Base-by-base conservation (phyloP, 2,113 vertebrate species). In the Haemorhous mexicanus region DNA sequence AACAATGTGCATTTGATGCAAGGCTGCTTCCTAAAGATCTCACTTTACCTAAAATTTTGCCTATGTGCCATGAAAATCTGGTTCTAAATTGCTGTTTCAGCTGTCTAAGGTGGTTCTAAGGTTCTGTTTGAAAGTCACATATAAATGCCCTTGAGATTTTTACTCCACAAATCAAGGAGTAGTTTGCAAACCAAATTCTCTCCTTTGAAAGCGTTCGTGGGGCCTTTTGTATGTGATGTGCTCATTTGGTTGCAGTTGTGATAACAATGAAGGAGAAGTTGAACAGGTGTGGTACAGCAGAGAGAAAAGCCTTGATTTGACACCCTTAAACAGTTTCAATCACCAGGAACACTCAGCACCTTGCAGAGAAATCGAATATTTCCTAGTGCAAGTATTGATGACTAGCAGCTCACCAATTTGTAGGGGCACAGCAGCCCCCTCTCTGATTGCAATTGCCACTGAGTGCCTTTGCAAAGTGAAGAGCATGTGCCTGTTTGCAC, bases 381-480 rank as follows among this genome's bases (percentile, higher is more conserved):
- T 94, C 79, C 82, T n/a, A 30, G 33, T 62, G 44, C 52, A 86
- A 90, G 63, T 59, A 77, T 58, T 74, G 90, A 80, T 87, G 93
- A 44, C 56, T 19, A 91, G 44, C 50, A 86, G 55, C 93, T 96
- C 59, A 50, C 64, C 88, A 52, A 92, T 83, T 28, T 86, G 67
- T 79, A 94, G 63, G 49, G 72, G 84, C 90, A 95, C 43, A 70
- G 63, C 63, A 68, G 22, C 86, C 75, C 66, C 35, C 39, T 13
- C 41, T 72, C 82, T 96, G 87, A 96, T 96, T 94, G 77, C 59
- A 93, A 95, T 86, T 95, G 92, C 61, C 55, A 88, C 72, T 2
- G 0, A 43, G 66, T 76, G 22, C 72, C 75, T 94, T 58, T 83
- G 78, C 33, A 74, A 76, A 88, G 63, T 0, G 4, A 59, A 59